Conservation (phyloP, 2,113 vertebrate genomes). For the Istiophorus platypterus region DNA sequence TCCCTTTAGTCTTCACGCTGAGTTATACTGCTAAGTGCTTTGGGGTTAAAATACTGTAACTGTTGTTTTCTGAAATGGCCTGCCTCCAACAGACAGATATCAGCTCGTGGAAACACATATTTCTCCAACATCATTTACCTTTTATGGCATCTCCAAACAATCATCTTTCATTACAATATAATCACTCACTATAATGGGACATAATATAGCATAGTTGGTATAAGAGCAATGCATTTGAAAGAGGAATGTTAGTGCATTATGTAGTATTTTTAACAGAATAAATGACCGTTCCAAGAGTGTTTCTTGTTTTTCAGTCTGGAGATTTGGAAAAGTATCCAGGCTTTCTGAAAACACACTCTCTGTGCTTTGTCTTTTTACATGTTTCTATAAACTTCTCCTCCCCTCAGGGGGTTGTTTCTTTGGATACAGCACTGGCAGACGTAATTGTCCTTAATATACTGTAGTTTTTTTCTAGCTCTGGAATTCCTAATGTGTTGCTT, state of each 20-base stretch:
- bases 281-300: constrained; percentile 47
- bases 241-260: constrained; percentile 26
- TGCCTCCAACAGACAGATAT: constrained; percentile 37
- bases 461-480: constrained; percentile 39
- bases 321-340: constrained; percentile 48
- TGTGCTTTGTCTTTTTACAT: constrained; percentile 35
- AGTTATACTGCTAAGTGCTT: constrained; percentile 42
- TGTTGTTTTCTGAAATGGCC: constrained; percentile 38
- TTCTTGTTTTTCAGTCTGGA: constrained; percentile 10
- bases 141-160: constrained; percentile 44
- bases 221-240: constrained; percentile 13
- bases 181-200: constrained; percentile 17
- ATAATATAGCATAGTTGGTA: not conserved
- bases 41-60: constrained; percentile 31
- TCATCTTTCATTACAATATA: constrained; percentile 33
- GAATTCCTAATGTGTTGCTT: constrained; percentile 24
- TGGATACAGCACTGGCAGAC: constrained; percentile 10
- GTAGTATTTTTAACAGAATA: constrained; percentile 58
- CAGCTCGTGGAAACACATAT: constrained; percentile 33
- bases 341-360: constrained; percentile 32
- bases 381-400: constrained; percentile 22
- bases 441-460: constrained; percentile 34
- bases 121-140: constrained; percentile 27
- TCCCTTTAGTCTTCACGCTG: constrained; percentile 47
- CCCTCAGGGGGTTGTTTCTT: not conserved